Base-by-base conservation (phyloP, 2,888 invertebrate species). In the Diarsia brunnea region DNA sequence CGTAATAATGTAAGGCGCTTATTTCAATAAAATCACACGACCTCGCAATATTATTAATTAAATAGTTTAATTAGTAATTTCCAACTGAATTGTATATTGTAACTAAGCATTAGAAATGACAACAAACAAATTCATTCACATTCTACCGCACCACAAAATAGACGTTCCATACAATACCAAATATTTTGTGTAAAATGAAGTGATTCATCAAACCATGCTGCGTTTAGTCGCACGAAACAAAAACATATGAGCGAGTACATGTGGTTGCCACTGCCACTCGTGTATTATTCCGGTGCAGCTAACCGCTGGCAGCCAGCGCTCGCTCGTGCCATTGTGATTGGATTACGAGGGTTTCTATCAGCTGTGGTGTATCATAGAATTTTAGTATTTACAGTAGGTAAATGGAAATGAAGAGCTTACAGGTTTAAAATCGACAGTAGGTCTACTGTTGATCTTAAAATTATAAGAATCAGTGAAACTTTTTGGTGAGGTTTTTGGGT, bases 131-230 rank as follows among this genome's bases (percentile, higher is more conserved):
- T 38, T 8, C 38, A 38, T 38, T 8, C 38, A 8, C 38, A 51
- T n/a, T 43, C 14, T 27, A 11, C 16, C 19, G 11, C 2, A 16
- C 38, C 14, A 75, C 45, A 75, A 75, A 81, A 81, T 75, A 19
- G 16, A 27, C 51, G n/a, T 21, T 19, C 38, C 55, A 49, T 55
- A 55, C 27, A 49, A 21, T 61, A 45, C 11, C 53, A 66, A 66
- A 82, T 60, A 78, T 77, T 49, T 68, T 63, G 55, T 51, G 27
- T 27, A 49, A 49, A 69, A 75, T 31, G 16, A 85, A 75, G 45
- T 75, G 38, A 58, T 82, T 69, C 55, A 75, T 85, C 76, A 85
- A 75, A 69, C 63, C 53, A 19, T 51, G 81, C 49, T 69, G 38
- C n/a, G 76, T 38, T 72, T 58, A 75, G 69, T 47, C 45, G 58